Base-by-base conservation (phyloP, 92 coral and sea anemone species). In the Zoanthus sociatus region DNA sequence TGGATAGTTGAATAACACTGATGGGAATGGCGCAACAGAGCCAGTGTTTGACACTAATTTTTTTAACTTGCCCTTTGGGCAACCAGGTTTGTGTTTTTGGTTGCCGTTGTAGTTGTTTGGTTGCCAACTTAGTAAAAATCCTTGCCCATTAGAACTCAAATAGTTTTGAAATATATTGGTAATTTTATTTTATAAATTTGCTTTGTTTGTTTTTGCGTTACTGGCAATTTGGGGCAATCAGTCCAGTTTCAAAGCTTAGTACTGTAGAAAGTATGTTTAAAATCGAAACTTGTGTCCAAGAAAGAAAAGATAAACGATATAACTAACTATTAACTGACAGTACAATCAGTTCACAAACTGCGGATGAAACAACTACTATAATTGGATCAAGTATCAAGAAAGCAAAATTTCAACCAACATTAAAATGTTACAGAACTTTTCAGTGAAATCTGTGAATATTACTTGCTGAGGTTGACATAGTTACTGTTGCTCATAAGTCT, bases 361-460 rank as follows among this genome's bases (percentile, higher is more conserved):
- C 2, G 4, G 4, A 37, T 2, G 42, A 37, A 37, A 37, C 42
- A 37, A 37, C 42, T 37, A 37, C 42, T 37, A 37, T 37, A 37
- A 37, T 79, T 79, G 71, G 71, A 72, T 55, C 84, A 79, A 58
- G 48, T 79, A 54, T 79, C 84, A 79, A 72, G 77, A 3, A 85
- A 86, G 83, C 53, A 86, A 86, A 76, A 76, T 75, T 86, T 86
- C 72, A 67, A 73, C 73, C 82, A 84, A 84, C 88, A 84, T 73
- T 12, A 84, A 58, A 84, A 54, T 32, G 82, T 84, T 73, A 84
- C 73, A 84, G 82, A 84, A 84, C 9, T 45, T 84, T 84, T 84
- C 81, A 4, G 82, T 58, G 73, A 55, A 73, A 84, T 84, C 88
- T 84, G 88, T 55, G 44, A 84, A 84, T 82, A 84, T 73, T 3